Conservation (phyloP, 1,140 invertebrate genomes). For the Papilio polytes region DNA sequence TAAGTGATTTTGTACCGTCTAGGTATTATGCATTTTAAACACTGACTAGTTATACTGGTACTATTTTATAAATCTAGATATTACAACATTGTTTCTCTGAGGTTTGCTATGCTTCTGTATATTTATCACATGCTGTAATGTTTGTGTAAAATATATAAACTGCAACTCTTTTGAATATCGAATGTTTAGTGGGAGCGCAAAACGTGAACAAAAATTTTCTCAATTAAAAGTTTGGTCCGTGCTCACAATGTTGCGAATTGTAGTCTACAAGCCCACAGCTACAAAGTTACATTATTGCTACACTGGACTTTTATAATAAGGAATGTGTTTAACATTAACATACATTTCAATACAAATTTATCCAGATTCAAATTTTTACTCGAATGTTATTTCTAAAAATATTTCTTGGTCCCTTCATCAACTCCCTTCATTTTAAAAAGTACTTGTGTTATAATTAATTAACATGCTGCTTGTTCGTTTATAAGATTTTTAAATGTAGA, state of each 20-base stretch:
- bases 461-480: no score
- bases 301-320: neutral
- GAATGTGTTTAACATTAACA: neutral
- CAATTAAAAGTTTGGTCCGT: conserved; percentile 4
- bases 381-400: neutral
- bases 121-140: neutral
- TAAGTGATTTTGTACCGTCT: conserved; percentile 41
- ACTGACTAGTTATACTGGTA: conserved; percentile 50
- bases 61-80: conserved; percentile 25
- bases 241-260: neutral
- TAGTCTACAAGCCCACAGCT: neutral
- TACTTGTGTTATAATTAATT: no score
- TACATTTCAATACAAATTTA: neutral
- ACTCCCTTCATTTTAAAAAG: neutral
- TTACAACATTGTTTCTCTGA: neutral
- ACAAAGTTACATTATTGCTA: conserved; percentile 9
- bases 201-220: neutral
- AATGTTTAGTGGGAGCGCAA: neutral
- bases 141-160: neutral
- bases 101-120: neutral
- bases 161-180: neutral
- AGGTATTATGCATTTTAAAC: conserved; percentile 41
- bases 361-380: neutral
- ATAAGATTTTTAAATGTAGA: neutral
- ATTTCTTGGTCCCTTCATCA: neutral